Base-by-base conservation (phyloP, 1,140 invertebrate genomes). In the Macrocentrus cingulum region DNA sequence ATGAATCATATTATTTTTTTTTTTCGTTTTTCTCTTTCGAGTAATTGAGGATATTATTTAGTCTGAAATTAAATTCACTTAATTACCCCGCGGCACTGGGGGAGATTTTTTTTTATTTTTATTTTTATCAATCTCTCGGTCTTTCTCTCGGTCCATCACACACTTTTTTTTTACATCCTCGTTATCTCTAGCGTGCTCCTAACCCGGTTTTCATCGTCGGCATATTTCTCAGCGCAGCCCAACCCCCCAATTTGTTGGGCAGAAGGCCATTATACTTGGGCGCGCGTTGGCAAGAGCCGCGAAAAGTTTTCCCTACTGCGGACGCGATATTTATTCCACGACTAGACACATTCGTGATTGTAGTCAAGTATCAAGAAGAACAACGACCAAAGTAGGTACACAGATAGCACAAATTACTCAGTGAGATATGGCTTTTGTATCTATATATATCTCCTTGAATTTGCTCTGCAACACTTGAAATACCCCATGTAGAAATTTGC, bases 21-120 rank as follows among this genome's bases (percentile, higher is more conserved):
- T 25, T 22, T n/a, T 39, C 37, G 3, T 45, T 19, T 2, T n/a
- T n/a, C n/a, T n/a, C n/a, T n/a, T n/a, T n/a, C n/a, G n/a, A n/a
- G n/a, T n/a, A n/a, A n/a, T n/a, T n/a, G n/a, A n/a, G n/a, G n/a
- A n/a, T n/a, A 65, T 69, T 71, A 69, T 66, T 72, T 72, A 67
- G 56, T 50, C 6, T 22, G 42, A 59, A 65, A 71, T 72, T 68
- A 64, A 72, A 72, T 72, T 72, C 71, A 66, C 64, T 59, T 72
- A 72, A 72, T 71, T 72, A 67, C 66, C 64, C 67, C 67, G 65
- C 63, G 60, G 45, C 59, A n/a, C n/a, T n/a, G n/a, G n/a, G n/a
- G n/a, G n/a, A n/a, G n/a, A 50, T 59, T 58, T 62, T 62, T 60
- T 66, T 50, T 42, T 37, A 53, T 61, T 48, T 60, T 60, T 51